These are phyloP conservation scores for Myanophis thanlyinensis DNA, from an alignment of 2,113 vertebrate species.

Conservation along the genomic window DNA sequence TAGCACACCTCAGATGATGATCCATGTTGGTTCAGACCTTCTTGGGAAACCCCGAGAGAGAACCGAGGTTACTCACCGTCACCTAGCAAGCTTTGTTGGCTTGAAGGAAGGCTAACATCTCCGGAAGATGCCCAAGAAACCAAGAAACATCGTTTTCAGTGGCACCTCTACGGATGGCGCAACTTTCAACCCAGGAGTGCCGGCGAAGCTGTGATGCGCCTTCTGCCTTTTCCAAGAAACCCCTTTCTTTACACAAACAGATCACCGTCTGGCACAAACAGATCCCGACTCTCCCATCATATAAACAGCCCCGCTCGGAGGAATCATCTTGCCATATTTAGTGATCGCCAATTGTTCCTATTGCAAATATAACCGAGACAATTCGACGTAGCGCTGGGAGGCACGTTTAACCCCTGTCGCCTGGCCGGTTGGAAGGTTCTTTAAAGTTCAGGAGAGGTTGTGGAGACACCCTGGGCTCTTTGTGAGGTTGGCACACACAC, in stretches of 20 bases:
- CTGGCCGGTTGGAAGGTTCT: slow-evolving; percentile 41
- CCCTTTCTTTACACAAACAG: not conserved
- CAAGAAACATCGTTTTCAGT: not conserved
- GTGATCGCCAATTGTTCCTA: slow-evolving; percentile 18
- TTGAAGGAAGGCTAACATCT: not conserved
- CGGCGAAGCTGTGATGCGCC: not conserved
- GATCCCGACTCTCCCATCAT: not conserved
- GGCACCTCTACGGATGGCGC: not conserved
- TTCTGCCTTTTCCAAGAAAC: not conserved
- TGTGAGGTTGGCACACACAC: not conserved
- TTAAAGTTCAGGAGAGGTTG: slow-evolving; percentile 44
- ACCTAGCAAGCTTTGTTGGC: not conserved
- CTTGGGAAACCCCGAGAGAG: not conserved
- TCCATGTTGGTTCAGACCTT: not conserved
- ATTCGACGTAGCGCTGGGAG: slow-evolving; percentile 16
- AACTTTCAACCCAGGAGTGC: not conserved
- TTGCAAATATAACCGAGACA: slow-evolving; percentile 15
- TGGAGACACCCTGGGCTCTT: slow-evolving; percentile 27
- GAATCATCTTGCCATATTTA: slow-evolving; percentile 26
- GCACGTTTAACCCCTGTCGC: slow-evolving; percentile 8
- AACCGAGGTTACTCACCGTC: not conserved
- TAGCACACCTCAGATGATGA: not conserved
- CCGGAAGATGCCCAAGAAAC: not conserved
- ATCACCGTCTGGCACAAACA: not conserved
- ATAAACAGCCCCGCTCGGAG: not conserved